Base-by-base conservation (phyloP, 2,113 vertebrate genomes). In the Mastomys coucha region DNA sequence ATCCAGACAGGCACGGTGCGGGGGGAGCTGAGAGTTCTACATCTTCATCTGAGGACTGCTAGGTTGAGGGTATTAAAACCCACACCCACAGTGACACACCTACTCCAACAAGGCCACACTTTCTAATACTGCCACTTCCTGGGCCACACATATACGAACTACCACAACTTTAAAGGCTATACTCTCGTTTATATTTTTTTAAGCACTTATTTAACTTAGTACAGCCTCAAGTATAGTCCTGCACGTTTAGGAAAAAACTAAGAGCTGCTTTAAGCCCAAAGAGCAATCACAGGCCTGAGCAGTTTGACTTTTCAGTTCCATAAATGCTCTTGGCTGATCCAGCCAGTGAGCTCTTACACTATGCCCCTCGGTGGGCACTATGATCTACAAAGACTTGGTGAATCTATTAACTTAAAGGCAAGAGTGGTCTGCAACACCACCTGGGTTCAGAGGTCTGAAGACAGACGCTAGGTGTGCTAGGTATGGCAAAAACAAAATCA, bases 261-360 rank as follows among this genome's bases (percentile, higher is more conserved):
- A 90, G 58, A 49, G 10, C 12, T 80, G 3, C 24, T 88, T 49
- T 36, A 86, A 67, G 45, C 28, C 39, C 49, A 77, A 77, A 91
- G 60, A 69, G 13, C 49, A 70, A 16, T 63, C 63, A 56, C 65
- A 53, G 56, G 73, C 53, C 91, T 91, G 65, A 73, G 60, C 72
- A 91, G 88, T 82, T 49, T 92, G 63, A 72, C 86, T 96, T 88
- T 94, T n/a, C 93, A 93, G 91, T 94, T 96, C 36, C 63, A 90
- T 58, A 89, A 88, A 81, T 58, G n/a, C n/a, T 53, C 36, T 76
- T 20, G 39, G n/a, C 28, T 67, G 17, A 84, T 49, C 9, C 31
- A 20, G 49, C 13, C 36, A 19, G 69, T 19, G 24, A 86, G 70
- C 26, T 67, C 53, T 39, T 60, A 1, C 0, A 16, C 13, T 42